Evolutionary conservation across 2,888 invertebrate species (phyloP).

Genomic region (Furcula furcula): DNA sequence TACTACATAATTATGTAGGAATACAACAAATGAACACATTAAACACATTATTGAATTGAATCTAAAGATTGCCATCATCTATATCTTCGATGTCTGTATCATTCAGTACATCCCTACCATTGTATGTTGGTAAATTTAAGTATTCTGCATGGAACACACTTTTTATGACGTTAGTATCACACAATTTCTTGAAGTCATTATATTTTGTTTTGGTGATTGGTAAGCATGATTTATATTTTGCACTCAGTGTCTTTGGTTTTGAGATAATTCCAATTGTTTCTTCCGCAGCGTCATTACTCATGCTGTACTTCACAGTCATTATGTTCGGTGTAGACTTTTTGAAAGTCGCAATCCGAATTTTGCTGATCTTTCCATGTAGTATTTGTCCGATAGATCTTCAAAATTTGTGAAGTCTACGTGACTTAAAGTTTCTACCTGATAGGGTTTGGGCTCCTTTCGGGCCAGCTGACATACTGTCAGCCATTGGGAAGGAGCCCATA

Average conservation of each 20-base stretch:
- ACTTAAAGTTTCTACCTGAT: slow-evolving; percentile 5
- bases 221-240: too few species aligned
- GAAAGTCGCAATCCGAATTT: slow-evolving; percentile 6
- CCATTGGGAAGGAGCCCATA: slow-evolving; percentile 26
- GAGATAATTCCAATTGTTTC: slow-evolving; percentile 5
- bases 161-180: too few species aligned
- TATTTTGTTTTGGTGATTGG: too few species aligned
- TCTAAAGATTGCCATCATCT: slow-evolving; percentile 1
- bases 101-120: too few species aligned
- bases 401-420: slow-evolving; percentile 2
- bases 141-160: neutral
- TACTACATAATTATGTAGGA: too few species aligned
- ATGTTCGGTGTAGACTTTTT: slow-evolving; percentile 1
- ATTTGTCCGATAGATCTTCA: slow-evolving; percentile 3
- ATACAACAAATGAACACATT: too few species aligned
- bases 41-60: too few species aligned
- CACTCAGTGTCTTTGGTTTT: too few species aligned
- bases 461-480: slow-evolving; percentile 10
- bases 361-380: slow-evolving; percentile 5
- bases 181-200: too few species aligned
- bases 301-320: slow-evolving; percentile 3
- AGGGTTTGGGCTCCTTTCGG: slow-evolving; percentile 7
- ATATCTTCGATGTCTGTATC: neutral
- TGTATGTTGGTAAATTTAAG: too few species aligned
- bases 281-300: slow-evolving; percentile 2